phyloP scores from a whole-genome alignment of 2,888 invertebrate species.

The Drosophila anomalata region DNA sequence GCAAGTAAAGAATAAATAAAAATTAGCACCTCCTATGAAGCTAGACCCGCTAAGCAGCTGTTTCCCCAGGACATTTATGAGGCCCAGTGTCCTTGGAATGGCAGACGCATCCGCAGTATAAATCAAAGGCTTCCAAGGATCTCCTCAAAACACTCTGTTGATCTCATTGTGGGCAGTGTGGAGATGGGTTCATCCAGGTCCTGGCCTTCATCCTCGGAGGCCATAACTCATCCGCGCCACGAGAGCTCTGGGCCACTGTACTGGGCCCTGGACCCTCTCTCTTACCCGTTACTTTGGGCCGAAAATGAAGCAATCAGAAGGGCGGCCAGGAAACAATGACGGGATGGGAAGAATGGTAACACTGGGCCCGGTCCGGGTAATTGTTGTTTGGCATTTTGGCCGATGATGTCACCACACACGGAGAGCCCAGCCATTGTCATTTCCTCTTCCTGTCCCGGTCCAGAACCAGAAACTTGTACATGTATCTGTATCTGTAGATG shows the following conservation, averaged over 20 bases:
- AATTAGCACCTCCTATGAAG: no score
- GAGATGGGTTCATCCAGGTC: neutral
- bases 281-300: conserved; percentile 1
- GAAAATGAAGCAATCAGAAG: conserved; percentile 66
- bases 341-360: conserved; percentile 23
- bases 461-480: neutral
- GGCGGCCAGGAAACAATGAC: conserved; percentile 2
- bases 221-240: conserved; percentile 56
- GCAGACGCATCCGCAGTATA: conserved; percentile 81
- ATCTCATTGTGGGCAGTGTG: conserved; percentile 31
- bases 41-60: conserved; percentile 11
- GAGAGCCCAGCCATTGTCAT: conserved; percentile 65
- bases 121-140: conserved; percentile 64
- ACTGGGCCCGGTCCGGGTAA: conserved; percentile 50
- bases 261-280: neutral
- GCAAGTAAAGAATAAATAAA: no score
- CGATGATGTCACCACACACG: conserved; percentile 76
- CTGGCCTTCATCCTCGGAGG: neutral
- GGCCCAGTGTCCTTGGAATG: conserved; percentile 43
- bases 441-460: conserved; percentile 71
- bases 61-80: conserved; percentile 43
- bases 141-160: conserved; percentile 25
- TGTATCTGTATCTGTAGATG: conserved; percentile 13
- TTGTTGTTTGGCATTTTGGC: conserved; percentile 71
- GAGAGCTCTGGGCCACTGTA: conserved; percentile 23